Base-by-base conservation (phyloP, 1,140 invertebrate species). In the Drosophila cardini region DNA sequence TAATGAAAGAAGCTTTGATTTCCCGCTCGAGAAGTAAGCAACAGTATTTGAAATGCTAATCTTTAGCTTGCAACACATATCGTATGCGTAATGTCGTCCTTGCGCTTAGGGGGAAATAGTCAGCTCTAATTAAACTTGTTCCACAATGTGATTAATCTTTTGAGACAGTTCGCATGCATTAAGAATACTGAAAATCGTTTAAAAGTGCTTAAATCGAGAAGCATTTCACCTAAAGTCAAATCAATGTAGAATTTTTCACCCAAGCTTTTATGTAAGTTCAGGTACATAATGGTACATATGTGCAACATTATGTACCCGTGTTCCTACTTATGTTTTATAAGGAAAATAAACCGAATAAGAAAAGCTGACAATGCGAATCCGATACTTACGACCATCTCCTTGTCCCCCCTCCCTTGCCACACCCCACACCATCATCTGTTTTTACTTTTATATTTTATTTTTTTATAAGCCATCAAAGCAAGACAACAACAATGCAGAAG, bases 301-400 rank as follows among this genome's bases (percentile, higher is more conserved):
- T 43, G 10, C 58, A 8, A 26, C 21, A 26, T 3, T 63, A 50
- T 32, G 53, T 72, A 56, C 3, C 32, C n/a, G 26, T 61, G 32
- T 50, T 26, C 38, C 32, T 69, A 60, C 58, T 34, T 48, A 45
- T 38, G 13, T 26, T 11, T 10, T 36, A 40, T 8, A 53, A 48
- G 64, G 48, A 71, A 56, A 71, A 64, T 68, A 62, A 74, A 74
- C 64, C 16, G 48, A 60, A 62, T 63, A 74, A 63, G 69, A 77
- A 81, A 81, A 79, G 76, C 79, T 79, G 79, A 79, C 79, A 81
- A 79, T 79, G 79, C 77, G 76, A 79, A 82, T 82, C 74, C 77
- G 73, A 77, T 79, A 82, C 73, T 76, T 76, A 64, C 52, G 46
- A 45, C 65, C 48, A 42, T 1, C 38, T 13, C 4, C 34, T 18